These are phyloP conservation scores for Meiosimyza platycephala DNA, from an alignment of 2,888 invertebrate genomes.

Conservation along the genomic window DNA sequence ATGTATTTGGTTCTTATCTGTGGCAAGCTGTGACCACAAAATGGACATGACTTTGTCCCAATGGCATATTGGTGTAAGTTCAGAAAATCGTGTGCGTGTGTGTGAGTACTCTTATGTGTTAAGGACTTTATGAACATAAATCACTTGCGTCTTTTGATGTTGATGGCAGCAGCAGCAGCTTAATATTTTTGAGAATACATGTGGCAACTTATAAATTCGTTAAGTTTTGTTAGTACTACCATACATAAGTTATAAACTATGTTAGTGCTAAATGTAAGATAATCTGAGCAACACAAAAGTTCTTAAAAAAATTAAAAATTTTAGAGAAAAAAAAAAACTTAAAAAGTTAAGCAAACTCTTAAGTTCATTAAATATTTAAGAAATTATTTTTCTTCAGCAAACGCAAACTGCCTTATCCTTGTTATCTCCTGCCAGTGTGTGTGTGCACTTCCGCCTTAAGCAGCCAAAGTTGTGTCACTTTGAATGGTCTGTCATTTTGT, in stretches of 20 bases:
- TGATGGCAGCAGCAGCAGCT: background rate
- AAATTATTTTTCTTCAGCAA: background rate
- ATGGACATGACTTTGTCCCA: constrained; percentile 8
- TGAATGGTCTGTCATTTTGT: constrained; percentile 34
- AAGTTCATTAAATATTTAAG: no score
- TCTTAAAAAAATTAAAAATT: no score
- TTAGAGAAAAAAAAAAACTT: no score
- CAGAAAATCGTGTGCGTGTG: background rate
- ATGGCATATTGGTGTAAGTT: background rate
- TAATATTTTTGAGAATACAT: background rate
- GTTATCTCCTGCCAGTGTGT: background rate
- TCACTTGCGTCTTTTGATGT: background rate
- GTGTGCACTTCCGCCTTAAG: background rate
- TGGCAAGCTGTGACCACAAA: constrained; percentile 33
- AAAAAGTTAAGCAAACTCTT: no score
- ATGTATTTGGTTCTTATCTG: constrained; percentile 10
- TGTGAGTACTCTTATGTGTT: background rate
- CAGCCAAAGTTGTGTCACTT: constrained; percentile 37
- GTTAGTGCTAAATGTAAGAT: no score
- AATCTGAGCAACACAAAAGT: no score
- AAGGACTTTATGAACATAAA: constrained; percentile 7
- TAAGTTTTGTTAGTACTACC: background rate
- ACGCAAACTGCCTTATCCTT: background rate
- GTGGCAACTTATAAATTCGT: background rate
- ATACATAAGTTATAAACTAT: no score